Base-by-base conservation (phyloP, 2,113 vertebrate genomes). In the Pogona vitticeps region DNA sequence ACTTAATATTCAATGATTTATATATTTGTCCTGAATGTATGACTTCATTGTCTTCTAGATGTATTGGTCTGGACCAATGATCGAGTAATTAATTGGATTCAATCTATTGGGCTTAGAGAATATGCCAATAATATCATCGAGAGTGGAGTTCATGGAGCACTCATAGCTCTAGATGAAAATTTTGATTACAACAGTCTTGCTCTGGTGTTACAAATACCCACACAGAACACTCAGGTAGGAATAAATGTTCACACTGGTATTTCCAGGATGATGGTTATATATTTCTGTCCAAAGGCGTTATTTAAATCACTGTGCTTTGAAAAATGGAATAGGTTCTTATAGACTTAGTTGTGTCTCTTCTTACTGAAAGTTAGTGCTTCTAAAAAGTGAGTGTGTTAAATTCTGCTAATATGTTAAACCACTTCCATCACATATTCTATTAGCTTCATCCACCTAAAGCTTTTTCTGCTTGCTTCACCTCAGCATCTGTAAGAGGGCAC, bases 61-160 rank as follows among this genome's bases (percentile, higher is more conserved):
- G 97, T 98, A 81, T 87, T 99, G 93, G 98, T 99, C 91, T 99
- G 98, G 98, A 99, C 98, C 89, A 99, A 99, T 0, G 98, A 99
- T 94, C 98, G 98, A 92, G 98, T 99, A 89, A 98, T 98, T 70
- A 98, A 98, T 90, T 99, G 98, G 98, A 97, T 98, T 77, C 97
- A 99, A 94, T 98, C 98, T 88, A 98, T 99, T 0, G 98, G 98
- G 79, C 96, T 99, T 26, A 97, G 98, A 68, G 98, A 99, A 80
- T 99, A 99, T 0, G 97, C 97, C 0, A 96, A 97, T 91, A 98
- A 98, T 96, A 96, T 99, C 1, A 88, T 96, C 0, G 98, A 99
- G 94, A 99, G 98, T 0, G 98, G 98, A 0, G 97, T 99, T 77
- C 98, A 99, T 0, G 98, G 98, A 1, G 96, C 98, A 0, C 97